These are phyloP conservation scores for Pelagia noctiluca DNA, from an alignment of 30 jellyfish, hydroid and myxozoan genomes.

Conservation along the genomic window DNA sequence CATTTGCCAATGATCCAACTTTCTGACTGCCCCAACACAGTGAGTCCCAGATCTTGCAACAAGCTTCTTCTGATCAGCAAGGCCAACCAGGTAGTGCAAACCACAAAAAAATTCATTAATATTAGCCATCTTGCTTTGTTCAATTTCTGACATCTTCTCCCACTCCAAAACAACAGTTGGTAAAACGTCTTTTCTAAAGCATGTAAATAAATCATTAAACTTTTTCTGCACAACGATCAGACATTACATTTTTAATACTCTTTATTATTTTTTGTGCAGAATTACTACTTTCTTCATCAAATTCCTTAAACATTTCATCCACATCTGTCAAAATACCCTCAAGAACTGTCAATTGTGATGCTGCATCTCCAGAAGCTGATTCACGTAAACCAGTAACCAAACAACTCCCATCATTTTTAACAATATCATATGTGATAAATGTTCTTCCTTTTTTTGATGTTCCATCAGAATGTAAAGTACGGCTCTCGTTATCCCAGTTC, in stretches of 20 bases:
- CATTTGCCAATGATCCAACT: constrained; percentile 67
- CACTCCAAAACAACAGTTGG: constrained; percentile 36
- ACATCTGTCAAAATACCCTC: constrained; percentile 31
- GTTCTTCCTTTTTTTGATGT: constrained; percentile 40
- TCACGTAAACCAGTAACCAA: constrained; percentile 29
- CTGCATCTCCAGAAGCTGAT: constrained; percentile 32
- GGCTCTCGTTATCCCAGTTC: no score
- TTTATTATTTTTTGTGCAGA: background rate
- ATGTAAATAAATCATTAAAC: constrained; percentile 30
- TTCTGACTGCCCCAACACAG: constrained; percentile 42
- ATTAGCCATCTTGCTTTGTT: background rate
- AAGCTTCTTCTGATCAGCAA: constrained; percentile 69
- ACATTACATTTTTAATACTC: constrained; percentile 42
- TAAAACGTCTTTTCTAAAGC: constrained; percentile 25
- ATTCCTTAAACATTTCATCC: background rate
- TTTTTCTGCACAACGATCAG: constrained; percentile 56
- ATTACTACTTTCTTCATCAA: background rate
- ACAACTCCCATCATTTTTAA: constrained; percentile 37
- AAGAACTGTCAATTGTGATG: constrained; percentile 32
- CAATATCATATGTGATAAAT: constrained; percentile 24
- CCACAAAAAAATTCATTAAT: constrained; percentile 56
- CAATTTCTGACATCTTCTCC: constrained; percentile 13
- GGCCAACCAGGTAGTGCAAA: constrained; percentile 60
- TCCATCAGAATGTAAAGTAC: constrained; percentile 47
- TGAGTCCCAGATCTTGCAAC: constrained; percentile 37